Percentiles rank a stretch among this genome's conserved stretches.
These are phyloP conservation scores for Montipora sp. DNA, from an alignment of 64 coral and sea anemone species.

Conservation along the genomic window DNA sequence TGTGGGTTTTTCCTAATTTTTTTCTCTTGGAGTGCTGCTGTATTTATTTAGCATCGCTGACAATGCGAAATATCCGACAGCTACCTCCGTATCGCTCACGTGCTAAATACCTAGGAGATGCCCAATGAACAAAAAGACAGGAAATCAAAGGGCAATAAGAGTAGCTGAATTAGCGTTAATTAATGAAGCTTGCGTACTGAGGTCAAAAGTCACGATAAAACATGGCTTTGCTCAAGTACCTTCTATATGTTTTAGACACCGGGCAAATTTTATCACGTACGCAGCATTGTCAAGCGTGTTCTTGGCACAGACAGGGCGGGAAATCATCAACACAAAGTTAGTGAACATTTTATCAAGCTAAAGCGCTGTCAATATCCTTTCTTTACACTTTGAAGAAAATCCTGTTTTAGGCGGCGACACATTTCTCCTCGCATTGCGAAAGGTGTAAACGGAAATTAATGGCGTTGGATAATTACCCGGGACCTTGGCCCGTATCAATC, in stretches of 20 bases:
- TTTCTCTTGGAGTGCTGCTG: neutral
- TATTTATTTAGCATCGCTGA: neutral
- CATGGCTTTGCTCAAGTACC: slow-evolving; percentile 44
- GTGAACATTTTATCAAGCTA: slow-evolving; percentile 15
- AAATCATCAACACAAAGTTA: neutral
- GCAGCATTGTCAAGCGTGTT: neutral
- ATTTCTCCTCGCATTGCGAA: neutral
- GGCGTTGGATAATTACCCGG: neutral
- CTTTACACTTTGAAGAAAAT: neutral
- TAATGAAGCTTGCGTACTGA: slow-evolving; percentile 27
- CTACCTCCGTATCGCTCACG: neutral
- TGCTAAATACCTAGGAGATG: neutral
- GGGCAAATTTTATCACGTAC: slow-evolving; percentile 50
- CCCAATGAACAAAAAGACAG: neutral
- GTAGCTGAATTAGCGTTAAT: slow-evolving; percentile 19
- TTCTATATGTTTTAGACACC: slow-evolving; percentile 7
- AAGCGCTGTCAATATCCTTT: slow-evolving; percentile 4
- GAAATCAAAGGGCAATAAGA: neutral
- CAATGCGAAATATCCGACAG: neutral
- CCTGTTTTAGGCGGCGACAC: neutral
- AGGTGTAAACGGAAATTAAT: neutral
- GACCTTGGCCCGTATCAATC: neutral
- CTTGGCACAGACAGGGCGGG: neutral
- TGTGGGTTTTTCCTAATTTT: neutral
- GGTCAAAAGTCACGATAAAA: slow-evolving; percentile 50